Conservation (phyloP, 2,888 invertebrate species). For the Parelbella ahira region DNA sequence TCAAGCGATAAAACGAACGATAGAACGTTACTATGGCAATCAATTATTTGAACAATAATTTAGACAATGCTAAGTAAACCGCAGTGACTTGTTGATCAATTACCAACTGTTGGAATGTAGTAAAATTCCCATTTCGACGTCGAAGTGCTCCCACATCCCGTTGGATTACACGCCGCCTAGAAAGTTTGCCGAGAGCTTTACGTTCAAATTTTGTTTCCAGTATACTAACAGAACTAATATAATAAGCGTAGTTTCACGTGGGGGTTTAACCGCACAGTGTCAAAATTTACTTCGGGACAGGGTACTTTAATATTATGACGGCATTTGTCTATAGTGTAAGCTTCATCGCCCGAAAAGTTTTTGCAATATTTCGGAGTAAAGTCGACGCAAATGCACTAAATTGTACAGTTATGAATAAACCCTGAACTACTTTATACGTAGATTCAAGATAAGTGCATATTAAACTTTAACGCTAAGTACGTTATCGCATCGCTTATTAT, state of each 20-base stretch:
- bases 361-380: no score
- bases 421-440: no score
- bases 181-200: not conserved
- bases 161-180: not conserved
- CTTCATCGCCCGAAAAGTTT: conserved; percentile 1
- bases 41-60: no score
- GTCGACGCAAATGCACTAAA: no score
- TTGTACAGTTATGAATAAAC: no score
- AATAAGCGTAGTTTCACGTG: conserved; percentile 27
- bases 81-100: no score
- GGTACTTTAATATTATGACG: conserved; percentile 4
- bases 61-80: no score
- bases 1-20: no score
- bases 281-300: conserved; percentile 7
- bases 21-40: no score
- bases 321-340: conserved; percentile 4
- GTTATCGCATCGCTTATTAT: no score
- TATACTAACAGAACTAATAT: conserved; percentile 29
- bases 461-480: no score
- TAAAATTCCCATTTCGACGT: not conserved
- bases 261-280: conserved; percentile 24
- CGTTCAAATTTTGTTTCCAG: conserved; percentile 29
- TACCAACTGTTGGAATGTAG: conserved; percentile 1
- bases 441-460: no score
- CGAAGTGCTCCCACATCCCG: not conserved